Percentiles rank a stretch among this genome's conserved stretches.
Conservation (phyloP, 1,140 invertebrate species). For the Arion vulgaris region DNA sequence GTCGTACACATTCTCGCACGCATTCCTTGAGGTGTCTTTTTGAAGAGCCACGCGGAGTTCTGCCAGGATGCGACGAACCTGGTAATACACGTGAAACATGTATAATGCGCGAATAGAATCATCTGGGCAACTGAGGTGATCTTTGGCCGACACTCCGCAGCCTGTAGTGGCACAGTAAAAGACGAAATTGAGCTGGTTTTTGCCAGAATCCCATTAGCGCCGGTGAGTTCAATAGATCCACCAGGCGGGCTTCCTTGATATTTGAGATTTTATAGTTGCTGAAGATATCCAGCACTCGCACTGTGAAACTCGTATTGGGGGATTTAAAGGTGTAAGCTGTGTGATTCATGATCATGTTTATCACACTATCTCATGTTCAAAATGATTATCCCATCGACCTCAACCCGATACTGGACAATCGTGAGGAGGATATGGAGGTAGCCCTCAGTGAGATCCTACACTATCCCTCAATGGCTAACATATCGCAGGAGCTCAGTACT, state of each 20-base stretch:
- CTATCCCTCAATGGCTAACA: too few relatives aligned
- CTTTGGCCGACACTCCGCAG: not conserved
- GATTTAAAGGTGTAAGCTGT: too few relatives aligned
- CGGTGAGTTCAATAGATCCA: not conserved
- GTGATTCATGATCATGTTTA: too few relatives aligned
- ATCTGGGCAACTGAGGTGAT: not conserved
- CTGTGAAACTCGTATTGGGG: not conserved
- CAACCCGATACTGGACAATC: too few relatives aligned
- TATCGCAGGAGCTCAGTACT: too few relatives aligned
- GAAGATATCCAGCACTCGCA: not conserved
- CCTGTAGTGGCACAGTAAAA: not conserved
- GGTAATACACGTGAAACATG: not conserved
- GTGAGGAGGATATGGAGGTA: too few relatives aligned
- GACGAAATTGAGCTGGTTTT: not conserved
- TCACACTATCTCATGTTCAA: too few relatives aligned
- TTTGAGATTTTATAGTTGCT: not conserved
- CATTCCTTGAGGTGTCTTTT: not conserved
- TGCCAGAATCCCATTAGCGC: not conserved
- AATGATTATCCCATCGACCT: too few relatives aligned
- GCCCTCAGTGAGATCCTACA: too few relatives aligned
- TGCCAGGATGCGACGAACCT: not conserved
- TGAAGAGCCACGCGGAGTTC: not conserved
- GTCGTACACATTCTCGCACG: not conserved
- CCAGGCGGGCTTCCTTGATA: not conserved
- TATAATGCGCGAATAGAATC: not conserved